phyloP scores from a whole-genome alignment of 2,797 vertebrate genomes.

The Sebastes diaconus region DNA sequence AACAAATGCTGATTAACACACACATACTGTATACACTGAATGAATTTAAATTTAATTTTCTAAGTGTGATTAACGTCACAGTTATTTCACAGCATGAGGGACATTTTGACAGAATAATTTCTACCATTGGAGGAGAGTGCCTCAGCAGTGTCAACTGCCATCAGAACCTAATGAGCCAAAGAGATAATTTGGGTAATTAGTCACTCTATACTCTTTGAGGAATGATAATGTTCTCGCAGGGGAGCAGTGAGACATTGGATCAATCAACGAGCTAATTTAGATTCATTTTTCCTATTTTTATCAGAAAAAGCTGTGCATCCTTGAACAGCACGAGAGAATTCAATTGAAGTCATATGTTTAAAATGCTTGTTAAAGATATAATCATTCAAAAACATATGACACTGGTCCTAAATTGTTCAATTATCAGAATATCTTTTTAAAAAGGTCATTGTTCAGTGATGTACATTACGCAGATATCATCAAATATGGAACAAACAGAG shows the following conservation, averaged over 20 bases:
- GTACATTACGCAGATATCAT: not conserved
- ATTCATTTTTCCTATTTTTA: slow-evolving; percentile 3
- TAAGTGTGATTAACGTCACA: not conserved
- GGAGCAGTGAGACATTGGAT: slow-evolving; percentile 24
- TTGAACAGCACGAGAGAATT: not conserved
- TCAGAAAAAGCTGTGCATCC: not conserved
- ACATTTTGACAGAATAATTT: slow-evolving; percentile 38
- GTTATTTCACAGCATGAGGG: slow-evolving; percentile 11
- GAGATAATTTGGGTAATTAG: slow-evolving; percentile 56
- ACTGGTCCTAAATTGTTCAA: not conserved
- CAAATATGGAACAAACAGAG: not conserved
- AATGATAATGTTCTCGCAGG: slow-evolving; percentile 24
- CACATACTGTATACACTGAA: not conserved
- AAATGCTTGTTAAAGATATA: not conserved
- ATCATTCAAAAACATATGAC: not conserved
- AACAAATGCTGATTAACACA: not conserved
- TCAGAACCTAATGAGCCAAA: slow-evolving; percentile 48
- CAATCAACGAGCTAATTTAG: slow-evolving; percentile 43
- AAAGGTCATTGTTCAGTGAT: not conserved
- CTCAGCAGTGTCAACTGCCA: slow-evolving; percentile 11
- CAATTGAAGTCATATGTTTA: not conserved
- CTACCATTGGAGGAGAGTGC: not conserved
- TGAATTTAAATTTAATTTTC: slow-evolving; percentile 6
- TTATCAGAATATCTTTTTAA: not conserved
- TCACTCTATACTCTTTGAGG: slow-evolving; percentile 20